phyloP scores from a whole-genome alignment of 2,888 invertebrate genomes.

The Rhamnusium bicolor region DNA sequence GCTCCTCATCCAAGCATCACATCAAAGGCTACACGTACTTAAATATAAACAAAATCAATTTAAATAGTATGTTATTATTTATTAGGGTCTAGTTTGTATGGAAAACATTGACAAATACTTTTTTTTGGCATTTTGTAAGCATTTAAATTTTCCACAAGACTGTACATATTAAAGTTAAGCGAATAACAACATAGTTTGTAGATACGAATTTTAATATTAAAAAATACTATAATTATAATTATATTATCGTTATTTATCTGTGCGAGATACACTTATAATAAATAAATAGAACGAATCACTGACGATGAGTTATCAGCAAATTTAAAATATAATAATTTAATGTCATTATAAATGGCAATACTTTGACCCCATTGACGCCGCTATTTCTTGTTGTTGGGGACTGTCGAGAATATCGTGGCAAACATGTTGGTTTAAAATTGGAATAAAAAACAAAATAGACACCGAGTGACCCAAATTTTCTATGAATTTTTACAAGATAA shows the following conservation, averaged over 20 bases:
- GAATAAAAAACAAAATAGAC: neutral
- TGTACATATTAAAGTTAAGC: constrained; percentile 21
- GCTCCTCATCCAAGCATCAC: neutral
- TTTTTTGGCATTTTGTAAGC: constrained; percentile 11
- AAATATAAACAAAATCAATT: neutral
- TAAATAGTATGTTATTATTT: neutral
- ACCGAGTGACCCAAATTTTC: neutral
- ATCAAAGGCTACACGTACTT: constrained; percentile 34
- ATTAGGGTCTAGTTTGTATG: neutral
- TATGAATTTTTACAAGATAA: neutral
- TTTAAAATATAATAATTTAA: neutral
- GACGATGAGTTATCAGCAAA: neutral
- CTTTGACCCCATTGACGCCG: constrained; percentile 12
- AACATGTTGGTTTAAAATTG: neutral
- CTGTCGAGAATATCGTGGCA: neutral
- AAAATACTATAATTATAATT: constrained; percentile 11
- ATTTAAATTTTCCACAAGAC: constrained; percentile 23
- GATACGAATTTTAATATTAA: neutral
- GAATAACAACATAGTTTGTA: constrained; percentile 12
- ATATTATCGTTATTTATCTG: constrained; percentile 10
- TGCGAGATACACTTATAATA: constrained; percentile 27
- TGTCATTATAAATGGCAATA: neutral
- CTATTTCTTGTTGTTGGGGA: neutral
- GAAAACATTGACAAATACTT: constrained; percentile 9
- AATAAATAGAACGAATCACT: neutral